Conservation (phyloP, 2,797 vertebrate species). For the Danio albolineatus region DNA sequence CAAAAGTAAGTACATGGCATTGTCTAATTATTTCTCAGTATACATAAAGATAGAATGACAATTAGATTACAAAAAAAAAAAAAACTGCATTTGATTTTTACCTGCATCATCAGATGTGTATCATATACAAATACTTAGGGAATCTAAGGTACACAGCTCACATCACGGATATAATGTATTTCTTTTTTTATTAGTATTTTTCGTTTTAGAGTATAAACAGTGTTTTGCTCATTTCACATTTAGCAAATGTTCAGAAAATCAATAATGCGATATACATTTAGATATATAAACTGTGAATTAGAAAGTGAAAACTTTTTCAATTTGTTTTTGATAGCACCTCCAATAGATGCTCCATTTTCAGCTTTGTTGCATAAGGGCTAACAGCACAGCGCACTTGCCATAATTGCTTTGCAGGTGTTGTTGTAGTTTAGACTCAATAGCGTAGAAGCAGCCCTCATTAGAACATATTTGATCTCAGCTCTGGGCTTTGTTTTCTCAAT, state of each 20-base stretch:
- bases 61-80: too few relatives aligned
- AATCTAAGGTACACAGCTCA: not conserved
- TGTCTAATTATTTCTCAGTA: too few relatives aligned
- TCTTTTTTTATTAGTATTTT: too few relatives aligned
- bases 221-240: not conserved
- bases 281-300: not conserved
- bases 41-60: too few relatives aligned
- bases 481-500: constrained; percentile 46
- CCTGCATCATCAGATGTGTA: not conserved
- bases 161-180: not conserved
- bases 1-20: too few relatives aligned
- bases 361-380: constrained; percentile 56
- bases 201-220: too few relatives aligned
- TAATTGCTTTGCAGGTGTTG: constrained; percentile 63
- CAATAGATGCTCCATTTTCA: constrained; percentile 30
- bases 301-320: not conserved
- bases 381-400: constrained; percentile 58
- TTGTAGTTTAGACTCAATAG: constrained; percentile 55
- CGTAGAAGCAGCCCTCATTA: constrained; percentile 57
- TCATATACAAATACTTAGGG: not conserved
- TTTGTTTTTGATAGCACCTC: constrained; percentile 6
- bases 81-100: not conserved
- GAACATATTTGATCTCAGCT: constrained; percentile 58
- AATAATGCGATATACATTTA: not conserved
- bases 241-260: not conserved